These are phyloP conservation scores for Protobothrops flavoviridis DNA, from an alignment of 2,113 vertebrate genomes.

Conservation along the genomic window DNA sequence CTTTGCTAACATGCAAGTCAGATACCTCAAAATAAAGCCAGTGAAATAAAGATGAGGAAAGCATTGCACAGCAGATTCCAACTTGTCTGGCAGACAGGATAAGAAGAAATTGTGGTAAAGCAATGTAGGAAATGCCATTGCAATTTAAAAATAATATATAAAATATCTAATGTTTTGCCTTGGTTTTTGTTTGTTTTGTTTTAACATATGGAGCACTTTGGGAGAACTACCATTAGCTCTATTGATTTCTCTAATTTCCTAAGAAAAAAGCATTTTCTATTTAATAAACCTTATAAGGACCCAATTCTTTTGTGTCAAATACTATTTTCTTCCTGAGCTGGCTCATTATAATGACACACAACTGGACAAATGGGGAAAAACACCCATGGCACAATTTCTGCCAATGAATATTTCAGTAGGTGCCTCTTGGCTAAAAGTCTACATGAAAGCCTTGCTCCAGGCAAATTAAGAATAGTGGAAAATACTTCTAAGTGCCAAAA, in stretches of 20 bases:
- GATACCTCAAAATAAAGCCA: neutral
- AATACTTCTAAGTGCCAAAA: conserved; percentile 68
- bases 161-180: neutral
- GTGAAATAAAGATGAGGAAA: neutral
- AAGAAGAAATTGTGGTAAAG: neutral
- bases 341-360: conserved; percentile 71
- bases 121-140: neutral
- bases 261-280: conserved; percentile 63
- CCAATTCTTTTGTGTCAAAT: conserved; percentile 62
- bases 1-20: neutral
- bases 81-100: neutral
- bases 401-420: conserved; percentile 80
- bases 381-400: conserved; percentile 78
- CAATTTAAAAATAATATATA: neutral
- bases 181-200: neutral
- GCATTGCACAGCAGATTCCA: neutral
- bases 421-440: conserved; percentile 80
- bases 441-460: conserved; percentile 81
- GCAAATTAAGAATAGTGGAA: conserved; percentile 75
- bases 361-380: conserved; percentile 75
- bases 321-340: conserved; percentile 61
- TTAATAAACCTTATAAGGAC: conserved; percentile 60
- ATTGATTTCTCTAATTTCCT: conserved; percentile 31
- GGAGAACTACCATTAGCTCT: conserved; percentile 25
- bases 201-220: neutral